These are phyloP conservation scores for Vanessa tameamea DNA, from an alignment of 1,140 invertebrate genomes.

Conservation along the genomic window DNA sequence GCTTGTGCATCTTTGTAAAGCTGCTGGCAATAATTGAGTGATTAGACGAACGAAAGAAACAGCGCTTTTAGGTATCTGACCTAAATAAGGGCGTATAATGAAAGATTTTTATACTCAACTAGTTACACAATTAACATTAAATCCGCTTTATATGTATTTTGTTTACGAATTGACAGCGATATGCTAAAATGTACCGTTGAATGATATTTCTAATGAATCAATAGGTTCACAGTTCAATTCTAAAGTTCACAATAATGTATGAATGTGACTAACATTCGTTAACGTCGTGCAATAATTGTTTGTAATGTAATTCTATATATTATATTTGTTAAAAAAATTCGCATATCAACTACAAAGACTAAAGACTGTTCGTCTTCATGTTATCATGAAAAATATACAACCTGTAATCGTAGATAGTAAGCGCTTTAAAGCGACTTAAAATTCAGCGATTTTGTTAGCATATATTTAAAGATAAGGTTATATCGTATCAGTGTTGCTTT, in stretches of 20 bases:
- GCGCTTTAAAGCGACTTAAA: no score
- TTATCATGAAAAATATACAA: not conserved
- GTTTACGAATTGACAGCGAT: not conserved
- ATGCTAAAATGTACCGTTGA: not conserved
- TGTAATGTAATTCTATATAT: not conserved
- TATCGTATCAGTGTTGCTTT: no score
- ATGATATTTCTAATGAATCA: slow-evolving; percentile 21
- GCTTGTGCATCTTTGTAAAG: no score
- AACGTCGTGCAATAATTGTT: not conserved
- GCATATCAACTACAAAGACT: not conserved
- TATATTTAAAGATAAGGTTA: no score
- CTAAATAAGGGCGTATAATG: no score
- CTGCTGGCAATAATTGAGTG: no score
- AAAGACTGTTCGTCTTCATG: not conserved
- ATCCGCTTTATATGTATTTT: not conserved
- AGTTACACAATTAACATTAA: not conserved
- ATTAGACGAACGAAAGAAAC: no score
- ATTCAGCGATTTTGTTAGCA: no score
- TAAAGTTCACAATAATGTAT: slow-evolving; percentile 6
- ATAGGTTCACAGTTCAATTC: slow-evolving; percentile 13
- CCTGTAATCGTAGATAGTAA: no score
- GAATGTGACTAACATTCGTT: not conserved
- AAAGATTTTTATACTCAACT: not conserved
- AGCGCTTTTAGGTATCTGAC: no score
- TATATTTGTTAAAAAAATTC: not conserved